phyloP scores from a whole-genome alignment of 2,113 vertebrate species.

The Pogona vitticeps region DNA sequence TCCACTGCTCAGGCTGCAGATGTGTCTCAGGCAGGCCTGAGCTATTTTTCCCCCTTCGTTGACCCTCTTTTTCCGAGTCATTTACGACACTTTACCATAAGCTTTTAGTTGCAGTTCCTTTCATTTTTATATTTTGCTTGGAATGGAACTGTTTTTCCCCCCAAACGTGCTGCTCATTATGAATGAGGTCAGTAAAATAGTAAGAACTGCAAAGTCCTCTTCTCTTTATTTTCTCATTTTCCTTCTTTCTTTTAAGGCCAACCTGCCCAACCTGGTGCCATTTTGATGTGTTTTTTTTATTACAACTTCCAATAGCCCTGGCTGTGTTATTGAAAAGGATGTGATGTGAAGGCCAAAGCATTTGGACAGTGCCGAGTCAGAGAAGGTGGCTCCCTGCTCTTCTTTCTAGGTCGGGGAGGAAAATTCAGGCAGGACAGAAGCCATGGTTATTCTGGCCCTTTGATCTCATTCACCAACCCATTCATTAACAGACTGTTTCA shows the following conservation, averaged over 20 bases:
- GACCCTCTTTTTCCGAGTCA: not conserved
- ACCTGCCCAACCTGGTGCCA: not conserved
- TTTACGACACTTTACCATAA: slow-evolving; percentile 1
- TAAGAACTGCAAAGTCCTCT: not conserved
- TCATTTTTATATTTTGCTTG: slow-evolving; percentile 1
- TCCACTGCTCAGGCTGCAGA: not conserved
- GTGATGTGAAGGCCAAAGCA: no score
- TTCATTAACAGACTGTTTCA: no score
- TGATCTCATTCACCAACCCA: no score
- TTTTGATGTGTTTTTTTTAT: not conserved
- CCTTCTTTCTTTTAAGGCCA: not conserved
- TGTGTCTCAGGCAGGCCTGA: not conserved
- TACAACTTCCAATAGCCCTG: no score
- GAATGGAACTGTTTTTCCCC: slow-evolving; percentile 1
- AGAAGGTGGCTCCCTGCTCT: not conserved
- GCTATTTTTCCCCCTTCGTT: not conserved
- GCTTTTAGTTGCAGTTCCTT: slow-evolving; percentile 17
- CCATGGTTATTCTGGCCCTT: no score
- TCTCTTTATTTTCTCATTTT: not conserved
- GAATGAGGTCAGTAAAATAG: slow-evolving; percentile 41
- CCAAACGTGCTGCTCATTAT: not conserved
- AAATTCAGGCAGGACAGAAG: not conserved
- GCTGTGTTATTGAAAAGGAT: no score
- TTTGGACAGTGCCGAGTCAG: no score
- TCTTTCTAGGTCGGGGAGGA: not conserved